Evolutionary conservation across 2,888 invertebrate species (phyloP).

Genomic region (Patella ulyssiponensis): DNA sequence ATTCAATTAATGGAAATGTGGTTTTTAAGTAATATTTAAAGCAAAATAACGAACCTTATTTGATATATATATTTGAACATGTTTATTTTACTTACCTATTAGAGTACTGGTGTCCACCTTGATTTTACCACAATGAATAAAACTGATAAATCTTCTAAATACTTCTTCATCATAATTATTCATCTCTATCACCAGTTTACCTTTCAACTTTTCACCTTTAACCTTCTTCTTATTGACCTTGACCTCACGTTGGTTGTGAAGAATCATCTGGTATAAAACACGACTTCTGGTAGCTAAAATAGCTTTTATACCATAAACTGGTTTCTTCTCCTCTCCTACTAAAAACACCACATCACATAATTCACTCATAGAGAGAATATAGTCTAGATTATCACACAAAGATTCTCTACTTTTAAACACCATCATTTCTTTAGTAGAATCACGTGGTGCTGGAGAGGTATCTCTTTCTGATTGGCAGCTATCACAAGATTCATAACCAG

Average conservation of each 20-base stretch:
- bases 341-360: neutral
- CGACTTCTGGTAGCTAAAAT: conserved; percentile 10
- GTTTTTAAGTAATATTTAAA: neutral
- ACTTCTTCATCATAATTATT: neutral
- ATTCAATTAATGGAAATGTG: too few relatives aligned
- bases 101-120: neutral
- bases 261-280: conserved; percentile 2
- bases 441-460: neutral
- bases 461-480: neutral
- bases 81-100: neutral
- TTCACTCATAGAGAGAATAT: neutral
- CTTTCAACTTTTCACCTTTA: conserved; percentile 3
- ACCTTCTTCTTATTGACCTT: conserved; percentile 7
- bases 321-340: neutral
- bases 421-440: neutral
- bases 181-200: neutral
- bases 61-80: neutral
- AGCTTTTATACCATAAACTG: neutral
- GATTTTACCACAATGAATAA: conserved; percentile 5
- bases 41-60: neutral
- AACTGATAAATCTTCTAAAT: conserved; percentile 7
- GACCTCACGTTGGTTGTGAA: neutral
- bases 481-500: neutral
- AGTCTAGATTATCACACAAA: neutral
- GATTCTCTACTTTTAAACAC: conserved; percentile 7